These are phyloP conservation scores for Gila robusta DNA, from an alignment of 2,797 vertebrate species.

Conservation along the genomic window DNA sequence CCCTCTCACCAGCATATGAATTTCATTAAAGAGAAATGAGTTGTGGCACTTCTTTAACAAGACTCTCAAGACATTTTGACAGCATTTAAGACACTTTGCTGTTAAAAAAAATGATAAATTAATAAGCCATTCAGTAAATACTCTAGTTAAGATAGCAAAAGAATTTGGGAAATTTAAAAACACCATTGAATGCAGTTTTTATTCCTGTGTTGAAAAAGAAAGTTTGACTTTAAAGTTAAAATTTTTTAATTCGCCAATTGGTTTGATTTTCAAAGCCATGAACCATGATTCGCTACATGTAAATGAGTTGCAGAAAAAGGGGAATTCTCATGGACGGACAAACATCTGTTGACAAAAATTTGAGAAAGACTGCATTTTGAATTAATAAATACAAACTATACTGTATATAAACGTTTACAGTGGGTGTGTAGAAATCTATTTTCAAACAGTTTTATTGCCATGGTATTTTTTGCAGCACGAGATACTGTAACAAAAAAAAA, in stretches of 20 bases:
- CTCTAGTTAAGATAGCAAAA: constrained; percentile 50
- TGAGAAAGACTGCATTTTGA: background rate
- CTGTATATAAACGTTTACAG: no score
- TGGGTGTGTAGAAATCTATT: no score
- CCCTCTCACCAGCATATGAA: constrained; percentile 79
- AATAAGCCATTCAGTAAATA: constrained; percentile 70
- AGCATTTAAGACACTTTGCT: constrained; percentile 78
- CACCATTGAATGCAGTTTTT: background rate
- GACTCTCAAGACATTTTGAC: constrained; percentile 82
- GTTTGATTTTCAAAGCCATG: background rate
- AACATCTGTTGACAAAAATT: background rate
- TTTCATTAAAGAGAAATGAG: constrained; percentile 80
- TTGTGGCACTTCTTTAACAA: constrained; percentile 84
- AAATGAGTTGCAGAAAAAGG: background rate
- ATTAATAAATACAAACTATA: no score
- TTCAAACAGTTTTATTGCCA: no score
- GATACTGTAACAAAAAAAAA: no score
- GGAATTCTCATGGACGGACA: background rate
- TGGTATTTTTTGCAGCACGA: no score
- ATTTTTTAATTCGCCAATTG: background rate
- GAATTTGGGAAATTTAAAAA: background rate
- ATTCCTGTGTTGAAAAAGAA: constrained; percentile 1
- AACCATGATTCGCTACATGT: background rate
- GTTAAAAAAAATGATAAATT: constrained; percentile 64
- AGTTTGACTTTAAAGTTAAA: background rate